These are phyloP conservation scores for Neria commutata DNA, from an alignment of 2,888 invertebrate genomes.

Conservation along the genomic window DNA sequence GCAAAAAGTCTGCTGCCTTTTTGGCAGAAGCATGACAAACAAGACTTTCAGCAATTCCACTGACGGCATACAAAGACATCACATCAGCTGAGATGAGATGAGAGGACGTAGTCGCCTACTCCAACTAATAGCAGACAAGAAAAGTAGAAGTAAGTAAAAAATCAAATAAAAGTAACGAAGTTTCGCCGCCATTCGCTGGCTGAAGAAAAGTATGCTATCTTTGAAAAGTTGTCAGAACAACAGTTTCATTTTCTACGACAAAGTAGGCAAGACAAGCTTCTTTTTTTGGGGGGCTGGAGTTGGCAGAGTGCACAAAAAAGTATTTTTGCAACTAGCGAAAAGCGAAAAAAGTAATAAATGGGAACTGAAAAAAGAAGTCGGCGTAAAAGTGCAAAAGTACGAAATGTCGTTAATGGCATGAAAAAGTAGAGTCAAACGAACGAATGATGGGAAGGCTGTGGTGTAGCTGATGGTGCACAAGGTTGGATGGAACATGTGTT, in stretches of 20 bases:
- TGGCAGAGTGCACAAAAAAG: neutral
- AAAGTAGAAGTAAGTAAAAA: neutral
- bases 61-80: too few relatives aligned
- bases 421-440: too few relatives aligned
- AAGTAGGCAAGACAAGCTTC: neutral
- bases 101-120: too few relatives aligned
- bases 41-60: too few relatives aligned
- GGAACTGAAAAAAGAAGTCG: neutral
- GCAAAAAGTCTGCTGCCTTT: too few relatives aligned
- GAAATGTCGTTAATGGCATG: neutral
- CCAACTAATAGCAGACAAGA: too few relatives aligned
- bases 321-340: neutral
- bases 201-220: neutral
- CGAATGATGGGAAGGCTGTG: too few relatives aligned
- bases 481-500: too few relatives aligned
- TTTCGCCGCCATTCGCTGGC: neutral
- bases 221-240: neutral
- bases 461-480: too few relatives aligned
- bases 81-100: neutral
- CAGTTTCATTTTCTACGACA: neutral
- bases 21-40: too few relatives aligned
- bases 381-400: neutral
- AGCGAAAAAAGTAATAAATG: neutral
- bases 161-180: neutral
- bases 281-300: neutral